phyloP scores from a whole-genome alignment of 2,797 vertebrate species.

The Astyanax mexicanus region DNA sequence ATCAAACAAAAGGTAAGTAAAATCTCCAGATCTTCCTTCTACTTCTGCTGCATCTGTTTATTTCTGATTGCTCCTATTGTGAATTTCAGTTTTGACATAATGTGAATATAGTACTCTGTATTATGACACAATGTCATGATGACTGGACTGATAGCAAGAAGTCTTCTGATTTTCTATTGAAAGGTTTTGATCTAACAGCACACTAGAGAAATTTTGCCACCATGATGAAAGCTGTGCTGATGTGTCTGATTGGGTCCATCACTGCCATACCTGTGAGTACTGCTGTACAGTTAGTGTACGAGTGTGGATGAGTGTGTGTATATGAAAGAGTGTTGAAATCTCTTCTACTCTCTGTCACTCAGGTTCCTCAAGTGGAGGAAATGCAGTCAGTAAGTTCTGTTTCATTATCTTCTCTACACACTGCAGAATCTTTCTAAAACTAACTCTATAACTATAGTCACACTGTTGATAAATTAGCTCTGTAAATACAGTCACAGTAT shows the following conservation, averaged over 20 bases:
- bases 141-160: too few species aligned
- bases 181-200: too few species aligned
- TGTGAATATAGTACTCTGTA: too few species aligned
- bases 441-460: not conserved
- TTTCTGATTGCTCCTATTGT: too few species aligned
- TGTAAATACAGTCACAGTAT: not conserved
- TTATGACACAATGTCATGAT: too few species aligned
- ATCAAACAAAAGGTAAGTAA: not conserved
- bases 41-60: too few species aligned
- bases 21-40: too few species aligned
- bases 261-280: slow-evolving; percentile 54
- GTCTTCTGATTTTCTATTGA: too few species aligned
- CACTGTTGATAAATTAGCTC: too few species aligned
- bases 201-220: slow-evolving; percentile 16
- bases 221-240: slow-evolving; percentile 41
- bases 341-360: not conserved
- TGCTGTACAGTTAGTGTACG: not conserved
- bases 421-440: not conserved
- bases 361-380: slow-evolving; percentile 35
- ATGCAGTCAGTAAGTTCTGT: slow-evolving; percentile 23
- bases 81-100: too few species aligned
- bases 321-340: not conserved
- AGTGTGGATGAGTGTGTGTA: not conserved
- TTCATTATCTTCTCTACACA: not conserved
- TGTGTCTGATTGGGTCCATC: slow-evolving; percentile 51